phyloP scores from a whole-genome alignment of 92 coral and sea anemone genomes.

The Galaxea fascicularis region DNA sequence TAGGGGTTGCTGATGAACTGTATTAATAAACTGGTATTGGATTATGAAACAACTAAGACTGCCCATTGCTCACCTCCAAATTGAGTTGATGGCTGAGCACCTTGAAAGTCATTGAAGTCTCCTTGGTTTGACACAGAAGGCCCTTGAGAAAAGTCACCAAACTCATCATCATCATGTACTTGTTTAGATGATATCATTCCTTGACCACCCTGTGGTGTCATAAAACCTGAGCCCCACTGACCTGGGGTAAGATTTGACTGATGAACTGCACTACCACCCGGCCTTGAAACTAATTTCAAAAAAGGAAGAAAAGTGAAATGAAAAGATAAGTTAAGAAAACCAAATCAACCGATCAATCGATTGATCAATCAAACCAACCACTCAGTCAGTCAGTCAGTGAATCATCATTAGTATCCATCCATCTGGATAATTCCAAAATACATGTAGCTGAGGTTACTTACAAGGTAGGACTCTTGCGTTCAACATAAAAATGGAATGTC shows the following conservation, averaged over 20 bases:
- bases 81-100: slow-evolving; percentile 34
- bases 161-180: slow-evolving; percentile 43
- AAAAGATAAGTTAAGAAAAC: too few species aligned
- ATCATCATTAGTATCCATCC: too few species aligned
- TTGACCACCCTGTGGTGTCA: slow-evolving; percentile 33
- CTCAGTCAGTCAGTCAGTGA: too few species aligned
- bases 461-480: too few species aligned
- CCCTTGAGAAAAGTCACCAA: slow-evolving; percentile 66
- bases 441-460: too few species aligned
- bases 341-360: too few species aligned
- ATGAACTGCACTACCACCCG: slow-evolving; percentile 61
- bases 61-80: slow-evolving; percentile 49
- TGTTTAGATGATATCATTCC: slow-evolving; percentile 2
- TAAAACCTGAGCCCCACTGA: slow-evolving; percentile 42
- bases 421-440: too few species aligned
- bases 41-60: too few species aligned
- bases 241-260: slow-evolving; percentile 23
- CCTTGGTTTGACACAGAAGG: slow-evolving; percentile 40
- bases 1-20: too few species aligned
- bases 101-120: slow-evolving; percentile 76
- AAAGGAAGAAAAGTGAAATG: not conserved
- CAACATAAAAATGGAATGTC: too few species aligned
- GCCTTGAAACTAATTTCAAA: slow-evolving; percentile 75
- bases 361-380: too few species aligned
- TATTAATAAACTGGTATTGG: too few species aligned